A percentile compares a stretch with the other conserved stretches of the same genome.
Evolutionary conservation across 2,888 invertebrate species (phyloP).

Genomic region (Erebia aethiops): DNA sequence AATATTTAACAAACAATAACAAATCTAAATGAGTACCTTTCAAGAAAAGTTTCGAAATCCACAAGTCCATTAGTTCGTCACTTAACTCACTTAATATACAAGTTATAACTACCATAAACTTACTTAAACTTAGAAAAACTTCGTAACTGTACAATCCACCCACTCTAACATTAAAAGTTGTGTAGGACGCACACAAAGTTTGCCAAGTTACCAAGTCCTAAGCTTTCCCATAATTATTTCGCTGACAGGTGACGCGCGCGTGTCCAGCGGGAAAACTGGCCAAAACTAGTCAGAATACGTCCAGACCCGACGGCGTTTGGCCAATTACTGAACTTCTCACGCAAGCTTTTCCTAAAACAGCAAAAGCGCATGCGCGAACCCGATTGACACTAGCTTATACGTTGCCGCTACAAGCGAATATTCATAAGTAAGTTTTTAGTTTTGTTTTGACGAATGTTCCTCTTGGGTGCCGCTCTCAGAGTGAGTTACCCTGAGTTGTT

Average conservation of each 20-base stretch:
- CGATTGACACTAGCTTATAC: conserved; percentile 71
- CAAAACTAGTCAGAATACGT: conserved; percentile 47
- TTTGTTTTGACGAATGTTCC: conserved; percentile 67
- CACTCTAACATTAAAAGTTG: conserved; percentile 34
- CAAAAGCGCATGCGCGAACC: conserved; percentile 67
- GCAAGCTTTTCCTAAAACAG: conserved; percentile 58
- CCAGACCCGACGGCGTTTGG: conserved; percentile 59
- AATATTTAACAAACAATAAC: conserved; percentile 1
- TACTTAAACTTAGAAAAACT: conserved; percentile 28
- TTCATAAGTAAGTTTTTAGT: conserved; percentile 77
- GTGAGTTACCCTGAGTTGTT: conserved; percentile 39
- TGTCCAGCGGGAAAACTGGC: conserved; percentile 46
- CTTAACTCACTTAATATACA: conserved; percentile 34
- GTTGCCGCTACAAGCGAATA: conserved; percentile 59
- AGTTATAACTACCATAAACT: conserved; percentile 27
- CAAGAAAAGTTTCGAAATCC: conserved; percentile 37
- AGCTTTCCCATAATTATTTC: conserved; percentile 45
- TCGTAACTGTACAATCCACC: conserved; percentile 36
- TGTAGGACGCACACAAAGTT: conserved; percentile 21
- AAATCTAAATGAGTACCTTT: conserved; percentile 11
- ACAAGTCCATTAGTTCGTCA: conserved; percentile 36
- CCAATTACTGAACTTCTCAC: conserved; percentile 74
- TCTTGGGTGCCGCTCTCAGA: conserved; percentile 45
- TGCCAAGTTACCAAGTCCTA: conserved; percentile 34
- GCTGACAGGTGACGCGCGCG: conserved; percentile 50